Base-by-base conservation (phyloP, 37 sponge, comb jelly and placozoan species). In the Axinella damicornis region DNA sequence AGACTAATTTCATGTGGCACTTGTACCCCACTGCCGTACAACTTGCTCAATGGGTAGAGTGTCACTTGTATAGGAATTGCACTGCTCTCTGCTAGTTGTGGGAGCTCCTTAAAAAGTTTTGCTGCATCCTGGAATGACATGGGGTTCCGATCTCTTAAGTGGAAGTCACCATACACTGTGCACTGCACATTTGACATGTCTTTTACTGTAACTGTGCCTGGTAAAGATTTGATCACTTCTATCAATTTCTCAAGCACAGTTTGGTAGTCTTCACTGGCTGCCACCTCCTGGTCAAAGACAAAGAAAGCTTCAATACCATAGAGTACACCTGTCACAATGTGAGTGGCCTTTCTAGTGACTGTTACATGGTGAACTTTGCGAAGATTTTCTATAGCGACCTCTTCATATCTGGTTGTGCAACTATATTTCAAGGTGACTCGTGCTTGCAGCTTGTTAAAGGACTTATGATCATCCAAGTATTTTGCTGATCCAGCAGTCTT, bases 271-370 rank as follows among this genome's bases (percentile, higher is more conserved):
- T 85, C 86, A 5, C 52, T 39, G 6, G 0, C 25, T 30, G 37
- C 57, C 9, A 77, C 79, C 40, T 68, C 38, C 36, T 78, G 34
- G 27, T 85, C 86, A 68, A 85, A 85, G 0, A 85, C 71, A 25
- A 85, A 77, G 63, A 85, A 85, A 28, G 86, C 86, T 21, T 85
- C 86, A 2, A 78, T 71, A 9, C 86, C 86, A 69, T 85, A 85
- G 11, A 68, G 16, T 20, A 85, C 62, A 1, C 62, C 86, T 6
- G 78, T 77, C 18, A 85, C 86, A 1, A 85, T 64, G 38, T 85
- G 86, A 11, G 86, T 85, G 14, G 86, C 86, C 6, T 85, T 77
- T 2, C 69, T 64, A 34, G 77, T 54, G 12, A 85, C 78, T 0
- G 77, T 64, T 2, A 61, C 62, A 68, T 77, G 46, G 53, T 85